Conservation (phyloP, 2,113 vertebrate genomes). For the Zosterops pallidus region DNA sequence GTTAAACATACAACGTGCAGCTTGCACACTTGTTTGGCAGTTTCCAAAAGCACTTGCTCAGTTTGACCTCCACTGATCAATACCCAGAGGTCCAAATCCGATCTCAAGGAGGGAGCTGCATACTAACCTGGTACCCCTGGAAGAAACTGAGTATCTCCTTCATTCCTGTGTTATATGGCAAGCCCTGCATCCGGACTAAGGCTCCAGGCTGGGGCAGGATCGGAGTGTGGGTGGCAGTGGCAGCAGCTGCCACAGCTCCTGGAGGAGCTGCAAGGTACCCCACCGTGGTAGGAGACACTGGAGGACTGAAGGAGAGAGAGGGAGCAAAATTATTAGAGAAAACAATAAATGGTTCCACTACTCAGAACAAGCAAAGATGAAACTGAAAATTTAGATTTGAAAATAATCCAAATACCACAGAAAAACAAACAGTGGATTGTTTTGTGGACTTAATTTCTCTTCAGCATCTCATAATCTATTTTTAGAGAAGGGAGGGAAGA, state of each 20-base stretch:
- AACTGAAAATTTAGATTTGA: background rate
- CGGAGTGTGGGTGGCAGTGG: constrained; percentile 77
- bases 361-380: background rate
- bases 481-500: background rate
- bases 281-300: constrained; percentile 91
- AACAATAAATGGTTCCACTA: background rate
- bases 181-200: constrained; percentile 94
- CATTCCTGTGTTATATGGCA: constrained; percentile 91
- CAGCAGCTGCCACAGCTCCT: constrained; percentile 83
- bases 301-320: constrained; percentile 77
- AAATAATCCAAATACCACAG: background rate
- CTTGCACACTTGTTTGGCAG: background rate
- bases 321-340: background rate
- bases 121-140: constrained; percentile 94
- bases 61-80: background rate
- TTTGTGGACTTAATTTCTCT: background rate
- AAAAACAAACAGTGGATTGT: background rate
- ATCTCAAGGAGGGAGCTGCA: background rate
- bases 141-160: constrained; percentile 98
- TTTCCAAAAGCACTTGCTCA: background rate
- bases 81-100: background rate
- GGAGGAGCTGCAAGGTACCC: constrained; percentile 90
- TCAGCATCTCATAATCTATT: background rate
- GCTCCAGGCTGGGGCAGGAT: constrained; percentile 86
- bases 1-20: background rate